Evolutionary conservation across 2,888 invertebrate species (phyloP).

Genomic region (Drosophila neoperkinsi): DNA sequence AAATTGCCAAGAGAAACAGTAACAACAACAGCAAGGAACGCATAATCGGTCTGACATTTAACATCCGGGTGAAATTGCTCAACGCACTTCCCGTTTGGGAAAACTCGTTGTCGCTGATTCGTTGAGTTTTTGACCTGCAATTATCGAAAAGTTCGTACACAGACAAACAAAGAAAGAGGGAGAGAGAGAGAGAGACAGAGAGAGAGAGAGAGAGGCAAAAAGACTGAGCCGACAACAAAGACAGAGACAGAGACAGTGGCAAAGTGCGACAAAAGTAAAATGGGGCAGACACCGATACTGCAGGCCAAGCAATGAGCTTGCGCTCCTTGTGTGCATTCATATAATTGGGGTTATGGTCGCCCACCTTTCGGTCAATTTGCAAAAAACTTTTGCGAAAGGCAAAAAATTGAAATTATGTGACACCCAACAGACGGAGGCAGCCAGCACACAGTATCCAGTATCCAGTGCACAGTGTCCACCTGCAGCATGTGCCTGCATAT

Average conservation of each 20-base stretch:
- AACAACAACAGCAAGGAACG: slow-evolving; percentile 13
- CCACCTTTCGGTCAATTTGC: slow-evolving; percentile 28
- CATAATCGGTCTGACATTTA: slow-evolving; percentile 63
- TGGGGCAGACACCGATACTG: background rate
- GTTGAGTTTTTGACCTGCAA: slow-evolving; percentile 64
- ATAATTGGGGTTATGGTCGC: slow-evolving; percentile 66
- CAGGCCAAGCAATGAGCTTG: slow-evolving; percentile 45
- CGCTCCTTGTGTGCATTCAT: slow-evolving; percentile 36
- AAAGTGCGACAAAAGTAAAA: background rate
- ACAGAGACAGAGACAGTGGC: slow-evolving; percentile 1
- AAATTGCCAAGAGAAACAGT: slow-evolving; percentile 56
- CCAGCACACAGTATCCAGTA: background rate
- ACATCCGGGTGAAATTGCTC: slow-evolving; percentile 74
- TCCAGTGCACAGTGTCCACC: background rate
- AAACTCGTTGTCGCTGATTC: slow-evolving; percentile 23
- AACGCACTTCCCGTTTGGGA: slow-evolving; percentile 62
- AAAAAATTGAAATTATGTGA: slow-evolving; percentile 21
- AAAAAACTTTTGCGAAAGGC: slow-evolving; percentile 34
- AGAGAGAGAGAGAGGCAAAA: background rate
- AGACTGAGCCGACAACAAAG: slow-evolving; percentile 4
- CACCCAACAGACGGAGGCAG: slow-evolving; percentile 4
- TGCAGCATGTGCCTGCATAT: slow-evolving; percentile 26
- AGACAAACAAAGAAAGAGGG: slow-evolving; percentile 2
- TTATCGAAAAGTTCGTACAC: slow-evolving; percentile 70
- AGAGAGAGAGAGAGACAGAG: slow-evolving; percentile 6